Evolutionary conservation across 1,140 invertebrate species (phyloP), one percentile per base, ranked within the genome.

Genomic region (Drosophila truncata): DNA sequence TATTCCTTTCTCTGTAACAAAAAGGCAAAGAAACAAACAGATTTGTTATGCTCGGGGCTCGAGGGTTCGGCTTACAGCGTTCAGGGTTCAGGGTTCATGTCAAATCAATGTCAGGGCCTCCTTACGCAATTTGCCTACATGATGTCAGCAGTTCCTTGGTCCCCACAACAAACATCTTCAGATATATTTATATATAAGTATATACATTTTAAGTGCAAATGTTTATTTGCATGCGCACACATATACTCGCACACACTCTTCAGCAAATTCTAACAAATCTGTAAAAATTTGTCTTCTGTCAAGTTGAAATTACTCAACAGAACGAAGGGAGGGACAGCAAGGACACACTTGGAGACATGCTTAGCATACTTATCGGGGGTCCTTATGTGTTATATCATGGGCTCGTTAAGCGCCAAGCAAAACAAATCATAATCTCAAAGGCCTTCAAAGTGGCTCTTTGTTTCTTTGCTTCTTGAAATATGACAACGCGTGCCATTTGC

Each of bases 391-490:
- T 58, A 82, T 88, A 90, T 90, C 80, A 88, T 88, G 87, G 44
- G 74, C 79, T 74, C 77, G 83, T 91, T 88, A 82, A 84, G 83
- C 69, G 73, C 44, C 75, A 87, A 82, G 80, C 72, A 83, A 87
- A 88, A 91, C 87, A 91, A 91, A 91, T 91, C 88, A 91, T 86
- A 91, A 91, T 91, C 83, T 84, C 71, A 58, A 69, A 88, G 85
- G 80, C 77, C 77, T 77, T 75, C 73, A 59, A 72, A 87, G 62
- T 59, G 57, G 29, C 37, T 42, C 49, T 25, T 41, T 50, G 27
- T 50, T 42, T 60, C 49, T 42, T 27, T 47, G 59, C 10, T 49
- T 35, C 57, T 52, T 64, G 63, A 84, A 77, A 84, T 86, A 82
- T 86, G 83, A 83, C 80, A 88, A 65, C 64, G 85, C 81, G 80